phyloP scores from a whole-genome alignment of 2,113 vertebrate species.

The Alces alces region DNA sequence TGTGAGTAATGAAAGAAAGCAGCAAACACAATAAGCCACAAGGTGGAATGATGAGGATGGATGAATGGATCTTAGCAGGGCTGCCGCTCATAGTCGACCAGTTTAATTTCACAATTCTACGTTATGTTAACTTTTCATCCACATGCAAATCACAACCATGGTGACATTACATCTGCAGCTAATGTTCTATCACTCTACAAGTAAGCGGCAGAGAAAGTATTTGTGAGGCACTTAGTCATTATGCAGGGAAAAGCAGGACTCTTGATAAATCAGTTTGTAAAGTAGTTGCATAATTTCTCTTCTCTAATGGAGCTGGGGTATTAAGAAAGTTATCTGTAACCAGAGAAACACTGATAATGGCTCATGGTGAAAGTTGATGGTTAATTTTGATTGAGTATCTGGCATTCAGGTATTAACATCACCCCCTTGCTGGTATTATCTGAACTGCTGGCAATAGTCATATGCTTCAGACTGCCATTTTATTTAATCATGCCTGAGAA shows the following conservation, averaged over 20 bases:
- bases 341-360: background rate
- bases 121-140: constrained; percentile 51
- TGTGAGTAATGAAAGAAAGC: constrained; percentile 40
- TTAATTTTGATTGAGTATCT: background rate
- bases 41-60: constrained; percentile 26
- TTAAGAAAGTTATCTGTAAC: constrained; percentile 5
- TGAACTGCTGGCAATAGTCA: background rate
- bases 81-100: background rate
- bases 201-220: background rate
- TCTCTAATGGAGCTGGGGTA: constrained; percentile 1
- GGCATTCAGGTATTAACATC: background rate
- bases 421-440: background rate
- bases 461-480: background rate
- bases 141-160: background rate
- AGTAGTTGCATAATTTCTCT: background rate
- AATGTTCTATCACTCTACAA: background rate
- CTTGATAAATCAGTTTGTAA: constrained; percentile 24
- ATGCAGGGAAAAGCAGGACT: background rate
- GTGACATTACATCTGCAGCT: background rate
- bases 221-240: background rate
- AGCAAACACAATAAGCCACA: constrained; percentile 18
- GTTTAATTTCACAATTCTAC: constrained; percentile 45
- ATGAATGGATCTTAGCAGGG: constrained; percentile 20
- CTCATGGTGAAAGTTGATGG: background rate
- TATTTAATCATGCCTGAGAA: background rate